Evolutionary conservation across 2,113 vertebrate genomes (phyloP).

Genomic region (Bufo gargarizans): DNA sequence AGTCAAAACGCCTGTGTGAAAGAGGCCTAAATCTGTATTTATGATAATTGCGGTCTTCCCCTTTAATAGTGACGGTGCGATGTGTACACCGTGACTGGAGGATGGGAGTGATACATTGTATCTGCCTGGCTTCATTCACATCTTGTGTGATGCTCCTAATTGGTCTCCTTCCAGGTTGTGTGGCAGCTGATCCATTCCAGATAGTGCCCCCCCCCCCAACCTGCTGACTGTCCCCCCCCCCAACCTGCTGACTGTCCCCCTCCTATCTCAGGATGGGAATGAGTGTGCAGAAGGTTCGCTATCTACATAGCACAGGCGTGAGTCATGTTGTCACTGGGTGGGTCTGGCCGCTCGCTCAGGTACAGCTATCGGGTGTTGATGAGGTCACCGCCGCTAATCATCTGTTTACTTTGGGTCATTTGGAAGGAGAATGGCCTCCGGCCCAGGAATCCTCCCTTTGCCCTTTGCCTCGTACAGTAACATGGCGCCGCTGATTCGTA

Average conservation of each 20-base stretch:
- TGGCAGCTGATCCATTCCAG: conserved; percentile 2
- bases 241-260: not conserved
- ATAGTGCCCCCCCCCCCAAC: not conserved
- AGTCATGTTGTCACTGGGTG: conserved; percentile 47
- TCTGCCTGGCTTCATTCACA: not conserved
- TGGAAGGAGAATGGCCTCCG: conserved; percentile 1
- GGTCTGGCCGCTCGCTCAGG: conserved; percentile 18
- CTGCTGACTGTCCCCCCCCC: not conserved
- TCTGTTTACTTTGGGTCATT: conserved; percentile 29
- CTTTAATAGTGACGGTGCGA: not conserved
- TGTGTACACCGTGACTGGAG: not conserved
- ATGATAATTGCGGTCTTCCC: no score
- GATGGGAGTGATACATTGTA: not conserved
- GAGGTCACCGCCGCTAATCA: conserved; percentile 39
- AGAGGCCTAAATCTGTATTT: no score
- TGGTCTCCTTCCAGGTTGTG: not conserved
- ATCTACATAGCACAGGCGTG: conserved; percentile 39
- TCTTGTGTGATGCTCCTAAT: not conserved
- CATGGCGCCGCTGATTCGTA: not conserved
- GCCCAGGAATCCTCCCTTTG: conserved; percentile 1
- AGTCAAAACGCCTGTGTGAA: no score
- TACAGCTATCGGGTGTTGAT: conserved; percentile 13
- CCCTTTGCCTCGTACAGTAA: conserved; percentile 20
- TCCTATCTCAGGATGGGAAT: not conserved
- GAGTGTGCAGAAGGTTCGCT: conserved; percentile 11